Conservation (phyloP, 1,140 invertebrate species). For the Berghia stephanieae region DNA sequence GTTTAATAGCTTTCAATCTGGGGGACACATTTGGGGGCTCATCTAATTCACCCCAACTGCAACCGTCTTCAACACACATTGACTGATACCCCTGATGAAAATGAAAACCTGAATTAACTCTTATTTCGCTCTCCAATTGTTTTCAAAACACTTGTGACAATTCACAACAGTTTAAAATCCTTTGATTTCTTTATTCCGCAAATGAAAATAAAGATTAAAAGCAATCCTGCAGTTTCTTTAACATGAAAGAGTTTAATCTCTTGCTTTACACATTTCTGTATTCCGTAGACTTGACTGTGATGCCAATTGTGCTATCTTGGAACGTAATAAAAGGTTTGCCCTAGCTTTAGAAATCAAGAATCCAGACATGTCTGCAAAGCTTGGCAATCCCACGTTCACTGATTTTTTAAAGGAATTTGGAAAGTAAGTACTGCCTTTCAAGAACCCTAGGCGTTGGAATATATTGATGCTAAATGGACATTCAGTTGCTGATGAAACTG, state of each 20-base stretch:
- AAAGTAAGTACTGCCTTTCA: slow-evolving; percentile 64
- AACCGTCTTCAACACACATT: too few species aligned
- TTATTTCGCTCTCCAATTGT: too few species aligned
- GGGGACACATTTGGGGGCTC: too few species aligned
- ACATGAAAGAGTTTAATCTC: background rate
- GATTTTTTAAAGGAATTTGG: slow-evolving; percentile 88
- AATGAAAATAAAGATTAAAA: too few species aligned
- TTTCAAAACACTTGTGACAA: too few species aligned
- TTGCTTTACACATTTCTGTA: too few species aligned
- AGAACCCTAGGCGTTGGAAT: background rate
- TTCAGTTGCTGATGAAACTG: background rate
- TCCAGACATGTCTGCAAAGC: slow-evolving; percentile 83
- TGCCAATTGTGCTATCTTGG: slow-evolving; percentile 86
- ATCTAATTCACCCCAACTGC: too few species aligned
- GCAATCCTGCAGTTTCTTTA: background rate
- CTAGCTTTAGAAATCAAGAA: slow-evolving; percentile 90
- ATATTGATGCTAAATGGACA: background rate
- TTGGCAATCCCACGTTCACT: slow-evolving; percentile 77
- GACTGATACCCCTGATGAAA: too few species aligned
- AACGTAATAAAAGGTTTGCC: slow-evolving; percentile 86
- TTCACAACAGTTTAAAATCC: too few species aligned
- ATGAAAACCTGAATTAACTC: too few species aligned
- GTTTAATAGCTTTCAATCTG: too few species aligned
- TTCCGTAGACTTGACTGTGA: slow-evolving; percentile 90
- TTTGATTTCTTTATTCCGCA: too few species aligned